Base-by-base conservation (phyloP, 2,888 invertebrate genomes). In the Mamestra brassicae region DNA sequence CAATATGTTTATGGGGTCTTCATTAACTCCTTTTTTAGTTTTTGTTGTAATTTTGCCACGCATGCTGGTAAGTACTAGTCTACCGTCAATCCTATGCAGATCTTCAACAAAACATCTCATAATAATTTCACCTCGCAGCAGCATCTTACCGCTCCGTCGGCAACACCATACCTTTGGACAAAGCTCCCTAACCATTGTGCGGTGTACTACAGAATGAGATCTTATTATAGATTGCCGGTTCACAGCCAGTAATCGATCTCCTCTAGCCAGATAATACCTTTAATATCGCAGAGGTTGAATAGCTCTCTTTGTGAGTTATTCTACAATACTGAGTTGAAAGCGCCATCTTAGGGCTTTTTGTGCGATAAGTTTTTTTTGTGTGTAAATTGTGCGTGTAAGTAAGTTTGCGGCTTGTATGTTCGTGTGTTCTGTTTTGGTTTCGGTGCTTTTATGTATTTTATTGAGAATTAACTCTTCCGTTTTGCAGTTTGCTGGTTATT, bases 171-270 rank as follows among this genome's bases (percentile, higher is more conserved):
- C 87, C 86, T 85, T 81, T 80, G 86, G 87, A 90, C 89, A 89
- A 89, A 90, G 89, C 85, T 83, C 72, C 82, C 76, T 80, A 55
- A 81, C 88, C 87, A 90, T 90, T 89, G 89, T 90, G 88, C 85
- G 87, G 90, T 89, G 85, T 84, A 89, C 85, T 86, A 86, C 85
- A 89, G 87, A 90, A 89, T 89, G 86, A 91, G 93, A 93, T 93
- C 93, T 92, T 92, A 93, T 93, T 93, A 93, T 91, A 93, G 93
- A 93, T 93, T 86, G 87, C 81, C 78, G 84, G 87, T 84, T 84
- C 84, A 84, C 79, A 85, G 83, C 71, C 78, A 85, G 89, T 88
- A 88, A 91, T 91, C 92, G 92, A 91, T 91, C 90, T 87, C 81
- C 82, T 85, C 82, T 78, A 81, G 71, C 76, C 86, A 87, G 87